Base-by-base conservation (phyloP, 2,888 invertebrate genomes). In the Leptarthrus brevirostris region DNA sequence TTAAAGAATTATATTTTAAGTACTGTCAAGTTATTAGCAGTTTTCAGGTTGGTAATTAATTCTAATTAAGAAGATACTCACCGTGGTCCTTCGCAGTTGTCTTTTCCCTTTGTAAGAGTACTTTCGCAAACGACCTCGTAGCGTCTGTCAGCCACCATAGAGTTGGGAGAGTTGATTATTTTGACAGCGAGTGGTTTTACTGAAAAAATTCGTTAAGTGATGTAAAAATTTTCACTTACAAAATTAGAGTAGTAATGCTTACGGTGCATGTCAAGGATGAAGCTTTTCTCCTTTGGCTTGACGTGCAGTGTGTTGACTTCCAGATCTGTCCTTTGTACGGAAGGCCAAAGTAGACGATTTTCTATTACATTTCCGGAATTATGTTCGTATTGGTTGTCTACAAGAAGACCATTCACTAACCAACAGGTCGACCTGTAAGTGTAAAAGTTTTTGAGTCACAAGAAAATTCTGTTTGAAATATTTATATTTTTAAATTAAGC, bases 31-130 rank as follows among this genome's bases (percentile, higher is more conserved):
- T n/a, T 40, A 40, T 40, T 12, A 40, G 40, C 12, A 12, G 3
- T 12, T 40, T 40, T 12, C 40, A 40, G 40, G n/a, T 6, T 6
- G n/a, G 40, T 40, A 12, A 40, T 40, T 40, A 40, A 0, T 40
- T 40, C n/a, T 12, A 40, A 40, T 40, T 40, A 40, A 12, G n/a
- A 3, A 16, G 49, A 12, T 64, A 81, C 86, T 85, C 81, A 94
- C 94, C 88, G 91, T 93, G 74, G 93, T 92, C 83, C 93, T 89
- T 80, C 92, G 90, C 77, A 94, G 89, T 82, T 92, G 92, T 75
- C 93, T 87, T 83, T 93, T 93, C 76, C 94, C 94, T 85, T 95
- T 95, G 87, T 93, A 93, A 95, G 95, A 10, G 92, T 91, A 2
- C 94, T 92, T 84, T 92, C 91, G 82, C 95, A 96, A 71, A 90